These are phyloP conservation scores for Silvanus unidentatus DNA, from an alignment of 2,888 invertebrate species.

Conservation along the genomic window DNA sequence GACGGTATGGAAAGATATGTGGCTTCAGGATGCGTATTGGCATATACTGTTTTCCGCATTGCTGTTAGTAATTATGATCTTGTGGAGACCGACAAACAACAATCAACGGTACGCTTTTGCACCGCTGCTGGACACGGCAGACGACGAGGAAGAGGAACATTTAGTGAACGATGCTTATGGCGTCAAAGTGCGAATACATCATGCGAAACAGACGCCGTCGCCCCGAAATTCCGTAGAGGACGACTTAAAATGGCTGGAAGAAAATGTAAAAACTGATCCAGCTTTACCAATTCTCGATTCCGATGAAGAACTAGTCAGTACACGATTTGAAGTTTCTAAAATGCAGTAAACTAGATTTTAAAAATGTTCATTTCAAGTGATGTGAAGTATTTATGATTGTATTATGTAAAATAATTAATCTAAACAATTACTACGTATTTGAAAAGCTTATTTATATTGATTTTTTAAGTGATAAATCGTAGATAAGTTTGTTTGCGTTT, in stretches of 20 bases:
- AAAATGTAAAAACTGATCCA: conserved; percentile 77
- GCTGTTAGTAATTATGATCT: conserved; percentile 84
- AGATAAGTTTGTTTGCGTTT: no score
- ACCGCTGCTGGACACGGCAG: conserved; percentile 77
- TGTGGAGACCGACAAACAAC: conserved; percentile 94
- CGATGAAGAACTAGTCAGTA: conserved; percentile 77
- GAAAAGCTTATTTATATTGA: no score
- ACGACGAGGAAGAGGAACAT: conserved; percentile 75
- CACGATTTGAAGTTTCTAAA: conserved; percentile 82
- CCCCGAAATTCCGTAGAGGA: conserved; percentile 59
- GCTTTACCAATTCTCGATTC: conserved; percentile 66
- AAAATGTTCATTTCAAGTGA: no score
- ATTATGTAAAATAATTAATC: no score
- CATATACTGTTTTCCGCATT: conserved; percentile 86
- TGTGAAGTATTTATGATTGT: no score
- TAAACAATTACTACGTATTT: no score
- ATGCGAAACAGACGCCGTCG: conserved; percentile 40
- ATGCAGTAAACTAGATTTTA: conserved; percentile 60
- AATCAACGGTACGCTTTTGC: conserved; percentile 94
- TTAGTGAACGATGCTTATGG: conserved; percentile 84
- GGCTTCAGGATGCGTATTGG: conserved; percentile 96
- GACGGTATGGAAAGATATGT: conserved; percentile 83
- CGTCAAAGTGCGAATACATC: conserved; percentile 61
- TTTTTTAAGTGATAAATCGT: no score
- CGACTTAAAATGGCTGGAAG: conserved; percentile 88